phyloP scores from a whole-genome alignment of 1,140 invertebrate genomes.

The Batillaria attramentaria region DNA sequence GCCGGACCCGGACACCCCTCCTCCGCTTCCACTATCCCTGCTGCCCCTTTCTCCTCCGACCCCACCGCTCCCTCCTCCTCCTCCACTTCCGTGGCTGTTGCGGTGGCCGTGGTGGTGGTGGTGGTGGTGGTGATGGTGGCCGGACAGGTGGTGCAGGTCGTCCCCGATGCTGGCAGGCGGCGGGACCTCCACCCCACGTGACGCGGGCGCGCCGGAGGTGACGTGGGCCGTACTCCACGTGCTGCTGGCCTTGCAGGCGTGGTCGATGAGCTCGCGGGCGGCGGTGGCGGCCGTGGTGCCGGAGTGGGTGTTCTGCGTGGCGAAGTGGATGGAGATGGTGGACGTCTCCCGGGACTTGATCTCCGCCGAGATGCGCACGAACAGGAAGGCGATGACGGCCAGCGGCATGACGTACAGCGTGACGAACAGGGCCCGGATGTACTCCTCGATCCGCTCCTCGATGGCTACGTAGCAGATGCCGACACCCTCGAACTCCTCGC shows the following conservation, averaged over 20 bases:
- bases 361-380: slow-evolving; percentile 78
- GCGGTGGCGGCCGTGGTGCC: background rate
- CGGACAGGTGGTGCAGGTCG: slow-evolving; percentile 57
- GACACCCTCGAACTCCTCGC: slow-evolving; percentile 57
- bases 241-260: slow-evolving; percentile 26
- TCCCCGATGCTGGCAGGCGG: slow-evolving; percentile 15
- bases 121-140: slow-evolving; percentile 11
- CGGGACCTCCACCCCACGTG: slow-evolving; percentile 3
- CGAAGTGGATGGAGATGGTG: slow-evolving; percentile 70
- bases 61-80: background rate
- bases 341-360: slow-evolving; percentile 75
- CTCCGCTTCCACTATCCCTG: no score
- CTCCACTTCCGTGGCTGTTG: slow-evolving; percentile 23
- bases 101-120: slow-evolving; percentile 2
- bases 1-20: background rate
- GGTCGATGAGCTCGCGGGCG: slow-evolving; percentile 23
- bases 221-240: slow-evolving; percentile 23
- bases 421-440: slow-evolving; percentile 70
- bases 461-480: slow-evolving; percentile 70
- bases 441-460: slow-evolving; percentile 70
- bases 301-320: slow-evolving; percentile 60
- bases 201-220: background rate
- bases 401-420: slow-evolving; percentile 79
- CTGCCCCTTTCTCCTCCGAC: slow-evolving; percentile 6
- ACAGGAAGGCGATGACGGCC: slow-evolving; percentile 77